phyloP scores from a whole-genome alignment of 2,888 invertebrate species.

The Plusia festucae region DNA sequence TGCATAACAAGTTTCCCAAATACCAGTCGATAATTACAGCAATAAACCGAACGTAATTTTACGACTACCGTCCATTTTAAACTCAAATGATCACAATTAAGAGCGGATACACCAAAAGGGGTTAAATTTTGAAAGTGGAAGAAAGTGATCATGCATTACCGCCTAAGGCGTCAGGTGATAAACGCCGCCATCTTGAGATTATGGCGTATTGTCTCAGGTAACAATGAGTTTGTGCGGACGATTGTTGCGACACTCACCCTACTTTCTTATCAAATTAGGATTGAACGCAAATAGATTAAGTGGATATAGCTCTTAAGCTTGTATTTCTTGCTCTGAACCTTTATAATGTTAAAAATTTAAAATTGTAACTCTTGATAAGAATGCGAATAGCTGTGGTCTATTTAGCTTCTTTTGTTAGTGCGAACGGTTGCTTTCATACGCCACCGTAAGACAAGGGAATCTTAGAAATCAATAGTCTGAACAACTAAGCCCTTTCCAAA shows the following conservation, averaged over 20 bases:
- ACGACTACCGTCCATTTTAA: slow-evolving; percentile 26
- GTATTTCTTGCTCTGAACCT: too few species aligned
- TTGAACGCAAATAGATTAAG: slow-evolving; percentile 33
- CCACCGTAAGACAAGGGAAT: too few species aligned
- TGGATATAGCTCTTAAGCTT: too few species aligned
- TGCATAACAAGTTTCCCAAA: background rate
- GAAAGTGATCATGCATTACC: slow-evolving; percentile 47
- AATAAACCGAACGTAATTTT: slow-evolving; percentile 20
- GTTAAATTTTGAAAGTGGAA: slow-evolving; percentile 57
- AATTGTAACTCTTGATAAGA: too few species aligned
- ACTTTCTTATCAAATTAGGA: slow-evolving; percentile 57
- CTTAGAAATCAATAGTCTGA: too few species aligned
- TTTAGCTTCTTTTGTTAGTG: too few species aligned
- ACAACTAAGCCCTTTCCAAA: too few species aligned
- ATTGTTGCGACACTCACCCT: slow-evolving; percentile 52
- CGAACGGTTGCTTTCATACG: too few species aligned
- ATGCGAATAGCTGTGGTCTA: too few species aligned
- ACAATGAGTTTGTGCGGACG: slow-evolving; percentile 58
- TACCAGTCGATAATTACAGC: slow-evolving; percentile 10
- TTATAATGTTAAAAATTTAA: too few species aligned
- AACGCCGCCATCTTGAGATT: slow-evolving; percentile 62
- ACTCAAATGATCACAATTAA: slow-evolving; percentile 36
- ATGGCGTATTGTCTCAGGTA: slow-evolving; percentile 65
- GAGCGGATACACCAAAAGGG: slow-evolving; percentile 49
- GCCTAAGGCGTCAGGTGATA: slow-evolving; percentile 53